phyloP scores from a whole-genome alignment of 2,797 vertebrate genomes.

The Rhabdomys pumilio region DNA sequence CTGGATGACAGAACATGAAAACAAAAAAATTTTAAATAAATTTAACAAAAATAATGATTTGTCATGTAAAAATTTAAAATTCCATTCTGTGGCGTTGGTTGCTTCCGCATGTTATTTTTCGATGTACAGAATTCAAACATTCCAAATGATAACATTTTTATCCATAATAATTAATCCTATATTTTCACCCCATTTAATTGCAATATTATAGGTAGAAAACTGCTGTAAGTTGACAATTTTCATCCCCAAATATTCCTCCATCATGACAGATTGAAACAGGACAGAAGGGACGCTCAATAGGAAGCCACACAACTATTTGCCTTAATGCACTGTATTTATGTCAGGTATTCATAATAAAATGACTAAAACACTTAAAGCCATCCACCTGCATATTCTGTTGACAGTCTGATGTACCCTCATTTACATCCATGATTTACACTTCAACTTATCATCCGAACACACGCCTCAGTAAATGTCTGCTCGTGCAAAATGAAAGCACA shows the following conservation, averaged over 20 bases:
- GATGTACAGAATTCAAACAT: neutral
- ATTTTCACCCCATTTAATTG: neutral
- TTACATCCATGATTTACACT: slow-evolving; percentile 38
- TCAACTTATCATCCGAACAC: neutral
- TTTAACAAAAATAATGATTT: slow-evolving; percentile 4
- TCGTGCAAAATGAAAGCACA: slow-evolving; percentile 3
- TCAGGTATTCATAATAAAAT: neutral
- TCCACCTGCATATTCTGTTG: neutral
- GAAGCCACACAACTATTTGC: neutral
- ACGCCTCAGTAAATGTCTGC: neutral
- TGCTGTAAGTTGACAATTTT: neutral
- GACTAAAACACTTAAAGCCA: neutral
- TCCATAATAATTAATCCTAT: neutral
- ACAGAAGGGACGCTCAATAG: neutral
- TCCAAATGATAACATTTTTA: neutral
- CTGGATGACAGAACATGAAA: slow-evolving; percentile 6
- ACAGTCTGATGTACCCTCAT: neutral
- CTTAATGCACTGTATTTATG: neutral
- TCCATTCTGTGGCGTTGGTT: neutral
- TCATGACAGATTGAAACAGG: neutral
- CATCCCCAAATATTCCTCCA: neutral
- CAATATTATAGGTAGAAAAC: neutral
- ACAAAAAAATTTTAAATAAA: neutral
- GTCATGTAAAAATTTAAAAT: slow-evolving; percentile 33
- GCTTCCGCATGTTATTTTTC: neutral